These are phyloP conservation scores for Luscinia megarhynchos DNA, from an alignment of 2,797 vertebrate genomes.

Conservation along the genomic window DNA sequence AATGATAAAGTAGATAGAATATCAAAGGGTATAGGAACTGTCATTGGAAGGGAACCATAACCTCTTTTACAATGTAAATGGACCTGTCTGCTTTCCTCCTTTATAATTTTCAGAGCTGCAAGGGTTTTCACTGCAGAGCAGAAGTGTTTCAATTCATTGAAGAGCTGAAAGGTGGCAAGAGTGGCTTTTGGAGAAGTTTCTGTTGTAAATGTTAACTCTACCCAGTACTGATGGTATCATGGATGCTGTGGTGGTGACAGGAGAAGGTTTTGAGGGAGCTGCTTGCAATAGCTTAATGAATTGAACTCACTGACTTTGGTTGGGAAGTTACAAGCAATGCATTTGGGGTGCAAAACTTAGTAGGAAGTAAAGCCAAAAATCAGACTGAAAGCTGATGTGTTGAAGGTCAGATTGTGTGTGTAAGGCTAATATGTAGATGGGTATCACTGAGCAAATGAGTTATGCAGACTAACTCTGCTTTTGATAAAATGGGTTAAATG, in stretches of 20 bases:
- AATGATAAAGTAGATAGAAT: constrained; percentile 61
- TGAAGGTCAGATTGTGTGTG: not conserved
- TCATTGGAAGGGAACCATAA: constrained; percentile 56
- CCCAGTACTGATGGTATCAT: not conserved
- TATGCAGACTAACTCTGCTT: constrained; percentile 9
- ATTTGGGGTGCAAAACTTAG: not conserved
- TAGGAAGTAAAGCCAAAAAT: not conserved
- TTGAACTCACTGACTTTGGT: not conserved
- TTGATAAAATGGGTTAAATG: constrained; percentile 33
- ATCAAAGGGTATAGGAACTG: constrained; percentile 60
- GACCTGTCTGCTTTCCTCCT: not conserved
- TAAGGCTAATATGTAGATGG: not conserved
- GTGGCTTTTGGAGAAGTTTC: not conserved
- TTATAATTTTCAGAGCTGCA: not conserved
- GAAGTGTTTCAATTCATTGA: not conserved
- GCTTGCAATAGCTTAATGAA: not conserved
- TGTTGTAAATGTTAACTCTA: not conserved
- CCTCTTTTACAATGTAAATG: constrained; percentile 3
- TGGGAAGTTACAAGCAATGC: not conserved
- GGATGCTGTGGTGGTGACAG: not conserved
- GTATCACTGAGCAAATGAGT: constrained; percentile 16
- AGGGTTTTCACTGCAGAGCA: not conserved
- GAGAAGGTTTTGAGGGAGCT: not conserved
- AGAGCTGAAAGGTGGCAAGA: constrained; percentile 1
- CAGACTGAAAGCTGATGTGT: not conserved